Evolutionary conservation across 2,797 vertebrate genomes (phyloP), one percentile per base, ranked within the genome.

Genomic region (Phalanger gymnotis): DNA sequence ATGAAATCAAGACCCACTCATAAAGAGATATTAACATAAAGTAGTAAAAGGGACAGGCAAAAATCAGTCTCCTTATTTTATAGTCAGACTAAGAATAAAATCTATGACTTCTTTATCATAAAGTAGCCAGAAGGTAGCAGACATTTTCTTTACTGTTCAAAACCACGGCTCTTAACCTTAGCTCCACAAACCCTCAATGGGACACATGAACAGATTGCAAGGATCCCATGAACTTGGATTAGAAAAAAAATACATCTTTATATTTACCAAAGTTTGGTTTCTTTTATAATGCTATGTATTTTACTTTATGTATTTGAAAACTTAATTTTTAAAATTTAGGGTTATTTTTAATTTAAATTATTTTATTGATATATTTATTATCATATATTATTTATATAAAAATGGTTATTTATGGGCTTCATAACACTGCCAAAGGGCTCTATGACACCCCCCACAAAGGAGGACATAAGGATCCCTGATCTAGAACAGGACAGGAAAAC

Each of bases 1-100:
- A 58, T 0, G 47, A 6, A 11, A 14, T 40, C 28, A 54, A 4
- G 0, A 14, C 0, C 3, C 28, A 22, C 40, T 53, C 11, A 0
- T n/a, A n/a, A 66, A 2, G 54, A 87, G 54, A 54, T 12, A 7
- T 0, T 0, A 89, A n/a, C 91, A 53, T 47, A 25, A 7, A 12
- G 13, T 90, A 55, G 30, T 13, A 11, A 0, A 19, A 87, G 55
- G 22, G 12, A 5, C 12, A 19, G 53, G 22, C 51, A 90, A 16
- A 73, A 47, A 14, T 92, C 28, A 14, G 19, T 34, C 4, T 34
- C 31, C 5, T 2, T 5, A 30, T 47, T 73, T 25, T 40, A 27
- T 10, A n/a, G n/a, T 54, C 90, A 30, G 4, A 56, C 53, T 6
- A 7, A 16, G 61, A 54, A 73, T n/a, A 89, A 93, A n/a, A 47